Evolutionary conservation across 2,797 vertebrate species (phyloP).

Genomic region (Crocidura indochinensis): DNA sequence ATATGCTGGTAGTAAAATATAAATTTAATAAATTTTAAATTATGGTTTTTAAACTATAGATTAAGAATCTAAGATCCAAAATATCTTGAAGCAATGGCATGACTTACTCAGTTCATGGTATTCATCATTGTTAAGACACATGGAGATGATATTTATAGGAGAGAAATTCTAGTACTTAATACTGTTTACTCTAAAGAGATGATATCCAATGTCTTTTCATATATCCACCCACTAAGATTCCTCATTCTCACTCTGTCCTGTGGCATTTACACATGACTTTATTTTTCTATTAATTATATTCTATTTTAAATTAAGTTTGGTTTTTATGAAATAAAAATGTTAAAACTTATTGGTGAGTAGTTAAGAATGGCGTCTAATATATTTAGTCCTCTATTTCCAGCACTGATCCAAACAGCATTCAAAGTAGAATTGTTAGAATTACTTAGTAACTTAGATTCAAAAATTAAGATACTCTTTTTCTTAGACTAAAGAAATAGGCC

Average conservation of each 20-base stretch:
- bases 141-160: not conserved
- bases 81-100: not conserved
- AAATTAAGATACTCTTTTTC: not conserved
- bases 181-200: not conserved
- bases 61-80: not conserved
- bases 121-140: not conserved
- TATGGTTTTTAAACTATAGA: too few species aligned
- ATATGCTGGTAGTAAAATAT: too few species aligned
- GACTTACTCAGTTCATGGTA: not conserved
- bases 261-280: not conserved
- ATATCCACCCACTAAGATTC: not conserved
- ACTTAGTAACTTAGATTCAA: not conserved
- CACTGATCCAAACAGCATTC: conserved; percentile 1
- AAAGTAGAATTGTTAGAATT: conserved; percentile 23
- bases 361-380: not conserved
- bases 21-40: too few species aligned
- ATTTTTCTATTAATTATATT: not conserved
- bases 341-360: conserved; percentile 12
- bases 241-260: not conserved
- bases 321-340: conserved; percentile 50
- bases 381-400: conserved; percentile 21
- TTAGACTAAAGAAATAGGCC: too few species aligned
- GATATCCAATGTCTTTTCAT: not conserved
- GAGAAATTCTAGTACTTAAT: not conserved
- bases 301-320: conserved; percentile 11